Conservation (phyloP, 2,888 invertebrate species). For the Gnatocerus cornutus region DNA sequence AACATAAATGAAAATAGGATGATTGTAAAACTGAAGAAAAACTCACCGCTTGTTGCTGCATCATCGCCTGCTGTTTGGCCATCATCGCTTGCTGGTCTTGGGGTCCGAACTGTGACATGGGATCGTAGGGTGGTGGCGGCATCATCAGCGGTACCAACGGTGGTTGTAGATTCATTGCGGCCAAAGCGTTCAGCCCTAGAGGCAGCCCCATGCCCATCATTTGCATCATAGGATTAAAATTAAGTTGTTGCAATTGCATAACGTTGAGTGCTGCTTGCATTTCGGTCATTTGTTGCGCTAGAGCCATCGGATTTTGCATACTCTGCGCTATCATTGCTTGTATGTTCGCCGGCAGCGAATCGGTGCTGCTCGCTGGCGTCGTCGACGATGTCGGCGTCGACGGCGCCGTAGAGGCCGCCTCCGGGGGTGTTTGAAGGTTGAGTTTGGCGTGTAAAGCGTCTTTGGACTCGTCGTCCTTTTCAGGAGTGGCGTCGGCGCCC, state of each 20-base stretch:
- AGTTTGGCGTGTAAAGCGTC: conserved; percentile 70
- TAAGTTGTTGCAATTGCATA: conserved; percentile 88
- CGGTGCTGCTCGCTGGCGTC: conserved; percentile 77
- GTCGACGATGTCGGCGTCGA: conserved; percentile 77
- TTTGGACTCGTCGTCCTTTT: conserved; percentile 71
- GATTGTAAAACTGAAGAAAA: conserved; percentile 16
- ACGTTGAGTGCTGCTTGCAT: conserved; percentile 90
- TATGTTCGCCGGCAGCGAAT: conserved; percentile 71
- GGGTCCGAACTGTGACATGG: conserved; percentile 76
- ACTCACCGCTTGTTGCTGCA: conserved; percentile 81
- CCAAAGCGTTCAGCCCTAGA: conserved; percentile 86
- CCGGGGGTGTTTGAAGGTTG: conserved; percentile 69
- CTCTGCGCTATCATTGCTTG: conserved; percentile 71
- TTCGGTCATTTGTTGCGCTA: conserved; percentile 87
- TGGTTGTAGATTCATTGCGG: conserved; percentile 96
- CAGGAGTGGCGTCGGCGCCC: conserved; percentile 74
- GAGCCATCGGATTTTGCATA: conserved; percentile 70
- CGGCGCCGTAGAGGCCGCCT: conserved; percentile 74
- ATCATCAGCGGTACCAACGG: conserved; percentile 92
- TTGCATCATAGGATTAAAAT: conserved; percentile 93
- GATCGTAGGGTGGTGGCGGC: conserved; percentile 87
- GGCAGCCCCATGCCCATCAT: conserved; percentile 90
- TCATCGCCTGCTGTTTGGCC: conserved; percentile 82
- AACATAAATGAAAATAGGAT: conserved; percentile 12
- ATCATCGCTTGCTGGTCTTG: conserved; percentile 73